Percentiles rank a stretch among this genome's conserved stretches.
These are phyloP conservation scores for Plagodis pulveraria DNA, from an alignment of 2,888 invertebrate species.

Conservation along the genomic window DNA sequence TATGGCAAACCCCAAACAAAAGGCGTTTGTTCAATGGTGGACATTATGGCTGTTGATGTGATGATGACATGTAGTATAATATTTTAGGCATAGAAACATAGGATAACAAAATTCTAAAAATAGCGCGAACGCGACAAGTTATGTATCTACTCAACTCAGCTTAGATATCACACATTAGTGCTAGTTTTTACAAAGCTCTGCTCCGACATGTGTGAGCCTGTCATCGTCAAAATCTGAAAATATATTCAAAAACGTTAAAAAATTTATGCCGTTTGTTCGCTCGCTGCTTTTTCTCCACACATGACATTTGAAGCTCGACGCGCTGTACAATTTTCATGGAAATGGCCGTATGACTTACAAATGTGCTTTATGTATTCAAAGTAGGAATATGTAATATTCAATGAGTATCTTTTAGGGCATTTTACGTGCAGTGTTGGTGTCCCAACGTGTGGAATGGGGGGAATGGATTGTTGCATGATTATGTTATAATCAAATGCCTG, in stretches of 20 bases:
- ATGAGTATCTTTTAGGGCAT: conserved; percentile 7
- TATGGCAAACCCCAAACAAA: too few relatives aligned
- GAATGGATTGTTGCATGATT: too few relatives aligned
- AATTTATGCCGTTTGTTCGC: conserved; percentile 24
- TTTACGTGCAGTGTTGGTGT: neutral
- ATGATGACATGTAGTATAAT: too few relatives aligned
- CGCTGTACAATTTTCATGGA: conserved; percentile 29
- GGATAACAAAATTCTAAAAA: too few relatives aligned
- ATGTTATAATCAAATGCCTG: too few relatives aligned
- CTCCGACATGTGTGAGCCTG: conserved; percentile 1
- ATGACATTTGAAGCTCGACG: conserved; percentile 31
- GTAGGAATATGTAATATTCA: conserved; percentile 21
- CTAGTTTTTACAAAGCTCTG: neutral
- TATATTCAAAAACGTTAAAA: conserved; percentile 19
- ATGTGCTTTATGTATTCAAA: conserved; percentile 26
- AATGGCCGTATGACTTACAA: conserved; percentile 22
- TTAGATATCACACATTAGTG: neutral
- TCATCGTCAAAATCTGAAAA: conserved; percentile 14
- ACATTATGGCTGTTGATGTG: too few relatives aligned
- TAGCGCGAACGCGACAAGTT: too few relatives aligned
- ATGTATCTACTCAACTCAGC: too few relatives aligned
- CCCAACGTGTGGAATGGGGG: too few relatives aligned
- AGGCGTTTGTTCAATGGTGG: too few relatives aligned
- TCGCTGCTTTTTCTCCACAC: conserved; percentile 28
- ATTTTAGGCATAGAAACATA: too few relatives aligned